Conservation (phyloP, 2,888 invertebrate species). For the Drosophila peninsularis region DNA sequence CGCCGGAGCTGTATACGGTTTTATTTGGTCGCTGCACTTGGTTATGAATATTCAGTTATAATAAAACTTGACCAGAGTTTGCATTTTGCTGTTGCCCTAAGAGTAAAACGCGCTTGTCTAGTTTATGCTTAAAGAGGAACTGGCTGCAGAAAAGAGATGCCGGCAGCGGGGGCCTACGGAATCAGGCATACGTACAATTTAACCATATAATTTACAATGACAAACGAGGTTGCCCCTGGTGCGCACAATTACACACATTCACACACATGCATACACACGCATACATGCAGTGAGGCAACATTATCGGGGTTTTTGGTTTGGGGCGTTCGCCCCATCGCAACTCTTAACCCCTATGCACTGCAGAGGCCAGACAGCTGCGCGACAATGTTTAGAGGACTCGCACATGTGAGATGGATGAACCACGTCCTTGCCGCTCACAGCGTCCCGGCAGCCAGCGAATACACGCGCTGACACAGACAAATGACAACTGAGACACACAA, state of each 20-base stretch:
- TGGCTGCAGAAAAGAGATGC: neutral
- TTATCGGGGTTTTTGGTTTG: slow-evolving; percentile 13
- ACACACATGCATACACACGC: slow-evolving; percentile 36
- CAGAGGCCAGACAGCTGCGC: slow-evolving; percentile 46
- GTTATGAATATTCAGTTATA: slow-evolving; percentile 56
- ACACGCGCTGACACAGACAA: slow-evolving; percentile 69
- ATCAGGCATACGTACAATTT: slow-evolving; percentile 63
- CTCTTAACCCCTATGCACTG: slow-evolving; percentile 3
- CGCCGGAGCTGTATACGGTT: slow-evolving; percentile 24
- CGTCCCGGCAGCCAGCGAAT: slow-evolving; percentile 36
- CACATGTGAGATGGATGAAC: slow-evolving; percentile 53
- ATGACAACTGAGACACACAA: slow-evolving; percentile 63
- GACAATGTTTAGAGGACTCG: slow-evolving; percentile 53
- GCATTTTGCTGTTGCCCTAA: slow-evolving; percentile 4
- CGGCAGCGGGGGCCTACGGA: slow-evolving; percentile 5
- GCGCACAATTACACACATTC: slow-evolving; percentile 69
- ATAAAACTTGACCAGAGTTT: slow-evolving; percentile 37
- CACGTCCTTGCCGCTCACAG: slow-evolving; percentile 25
- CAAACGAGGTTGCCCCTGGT: slow-evolving; percentile 68
- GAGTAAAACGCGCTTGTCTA: slow-evolving; percentile 16
- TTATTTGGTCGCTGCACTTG: slow-evolving; percentile 21
- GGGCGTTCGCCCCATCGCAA: slow-evolving; percentile 6
- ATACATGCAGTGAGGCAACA: slow-evolving; percentile 18
- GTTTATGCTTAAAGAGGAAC: slow-evolving; percentile 25
- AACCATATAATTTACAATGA: slow-evolving; percentile 79